These are phyloP conservation scores for Tautogolabrus adspersus DNA, from an alignment of 2,113 vertebrate species.

Conservation along the genomic window DNA sequence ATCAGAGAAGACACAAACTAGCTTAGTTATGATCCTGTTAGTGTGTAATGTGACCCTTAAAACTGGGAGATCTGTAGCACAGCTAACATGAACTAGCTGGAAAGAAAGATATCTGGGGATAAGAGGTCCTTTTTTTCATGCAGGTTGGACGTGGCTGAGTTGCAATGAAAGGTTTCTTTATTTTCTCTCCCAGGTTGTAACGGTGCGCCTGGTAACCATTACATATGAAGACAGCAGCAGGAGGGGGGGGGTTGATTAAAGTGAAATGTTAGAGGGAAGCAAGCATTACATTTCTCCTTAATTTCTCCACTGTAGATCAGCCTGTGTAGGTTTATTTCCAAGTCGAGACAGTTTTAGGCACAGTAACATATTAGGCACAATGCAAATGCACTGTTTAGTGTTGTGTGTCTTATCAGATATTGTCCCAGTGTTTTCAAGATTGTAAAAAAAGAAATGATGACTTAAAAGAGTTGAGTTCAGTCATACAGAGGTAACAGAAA, in stretches of 20 bases:
- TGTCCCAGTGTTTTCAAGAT: not conserved
- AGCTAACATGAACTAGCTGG: conserved; percentile 1
- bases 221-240: not conserved
- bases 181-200: conserved; percentile 36
- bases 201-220: conserved; percentile 46
- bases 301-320: not conserved
- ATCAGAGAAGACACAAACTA: not conserved
- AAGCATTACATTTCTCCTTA: not conserved
- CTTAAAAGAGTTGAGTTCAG: not conserved
- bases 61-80: not conserved
- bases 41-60: not conserved
- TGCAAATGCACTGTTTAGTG: not conserved
- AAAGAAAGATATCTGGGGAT: not conserved
- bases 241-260: no score
- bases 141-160: conserved; percentile 45
- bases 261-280: not conserved
- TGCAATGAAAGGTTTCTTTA: conserved; percentile 62
- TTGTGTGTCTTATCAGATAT: not conserved
- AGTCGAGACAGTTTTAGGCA: not conserved
- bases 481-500: not conserved
- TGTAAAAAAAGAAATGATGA: not conserved
- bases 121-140: conserved; percentile 18
- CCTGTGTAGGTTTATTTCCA: no score
- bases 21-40: not conserved
- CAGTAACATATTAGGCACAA: not conserved